Percentiles rank a stretch among this genome's conserved stretches.
Evolutionary conservation across 2,888 invertebrate genomes (phyloP).

Genomic region (Lamellibrachia satsuma): DNA sequence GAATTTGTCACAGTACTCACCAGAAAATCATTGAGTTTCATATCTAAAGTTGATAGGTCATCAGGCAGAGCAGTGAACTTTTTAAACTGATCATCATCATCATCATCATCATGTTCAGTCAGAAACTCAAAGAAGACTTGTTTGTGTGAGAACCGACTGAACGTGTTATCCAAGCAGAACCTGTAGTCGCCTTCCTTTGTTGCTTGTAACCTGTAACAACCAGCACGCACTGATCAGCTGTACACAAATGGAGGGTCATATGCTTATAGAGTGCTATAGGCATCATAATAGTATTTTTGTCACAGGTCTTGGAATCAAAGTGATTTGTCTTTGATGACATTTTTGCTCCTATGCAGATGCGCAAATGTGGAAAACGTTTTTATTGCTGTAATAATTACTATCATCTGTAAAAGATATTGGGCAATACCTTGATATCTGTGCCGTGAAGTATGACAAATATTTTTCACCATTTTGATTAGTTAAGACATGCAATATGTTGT

Average conservation of each 20-base stretch:
- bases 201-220: slow-evolving; percentile 32
- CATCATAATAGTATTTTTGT: too few relatives aligned
- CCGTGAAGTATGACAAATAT: too few relatives aligned
- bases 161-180: slow-evolving; percentile 88
- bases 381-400: too few relatives aligned
- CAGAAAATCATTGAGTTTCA: slow-evolving; percentile 61
- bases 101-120: slow-evolving; percentile 53
- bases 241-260: neutral
- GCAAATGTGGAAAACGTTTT: too few relatives aligned
- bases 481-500: too few relatives aligned
- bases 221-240: neutral
- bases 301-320: too few relatives aligned
- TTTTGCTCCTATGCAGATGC: too few relatives aligned
- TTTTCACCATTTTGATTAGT: too few relatives aligned
- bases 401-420: too few relatives aligned
- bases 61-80: slow-evolving; percentile 19
- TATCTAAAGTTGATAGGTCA: slow-evolving; percentile 67
- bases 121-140: slow-evolving; percentile 82
- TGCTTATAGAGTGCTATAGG: too few relatives aligned
- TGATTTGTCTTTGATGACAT: too few relatives aligned
- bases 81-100: slow-evolving; percentile 41
- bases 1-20: slow-evolving; percentile 42
- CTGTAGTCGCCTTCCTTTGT: slow-evolving; percentile 77
- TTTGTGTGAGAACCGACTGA: slow-evolving; percentile 83
- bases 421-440: too few relatives aligned